Conservation (phyloP, 1,140 invertebrate genomes). For the Saccostrea glomerata region DNA sequence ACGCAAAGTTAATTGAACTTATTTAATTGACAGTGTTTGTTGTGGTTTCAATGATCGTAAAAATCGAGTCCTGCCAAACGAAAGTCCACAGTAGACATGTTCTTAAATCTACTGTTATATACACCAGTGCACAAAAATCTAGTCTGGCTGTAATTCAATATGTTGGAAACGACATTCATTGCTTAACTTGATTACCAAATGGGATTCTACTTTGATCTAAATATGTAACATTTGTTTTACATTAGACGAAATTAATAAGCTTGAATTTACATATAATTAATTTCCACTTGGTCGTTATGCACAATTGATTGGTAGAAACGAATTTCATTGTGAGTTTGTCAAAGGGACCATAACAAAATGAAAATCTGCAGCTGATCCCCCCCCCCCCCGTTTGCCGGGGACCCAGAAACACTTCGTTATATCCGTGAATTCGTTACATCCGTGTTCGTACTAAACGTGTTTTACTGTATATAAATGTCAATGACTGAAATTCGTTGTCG, state of each 20-base stretch:
- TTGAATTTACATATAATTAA: neutral
- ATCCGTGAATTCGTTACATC: no score
- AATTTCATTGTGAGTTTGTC: neutral
- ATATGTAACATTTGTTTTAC: neutral
- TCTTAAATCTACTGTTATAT: no score
- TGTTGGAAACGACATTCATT: neutral
- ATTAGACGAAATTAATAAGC: neutral
- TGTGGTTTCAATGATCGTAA: no score
- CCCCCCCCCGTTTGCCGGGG: no score
- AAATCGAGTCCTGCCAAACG: neutral
- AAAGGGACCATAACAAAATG: neutral
- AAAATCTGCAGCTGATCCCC: neutral
- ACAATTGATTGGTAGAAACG: constrained; percentile 4
- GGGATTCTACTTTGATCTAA: neutral
- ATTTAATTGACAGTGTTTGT: no score
- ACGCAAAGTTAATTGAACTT: no score
- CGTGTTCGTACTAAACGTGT: no score
- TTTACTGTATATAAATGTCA: no score
- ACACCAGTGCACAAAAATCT: no score
- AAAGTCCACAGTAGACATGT: neutral
- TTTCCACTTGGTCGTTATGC: neutral
- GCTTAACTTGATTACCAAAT: neutral
- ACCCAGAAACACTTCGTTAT: no score
- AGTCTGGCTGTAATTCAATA: neutral
- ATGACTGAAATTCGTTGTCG: no score